These are phyloP conservation scores for Erpetoichthys calabaricus DNA, from an alignment of 2,797 vertebrate genomes.

Conservation along the genomic window DNA sequence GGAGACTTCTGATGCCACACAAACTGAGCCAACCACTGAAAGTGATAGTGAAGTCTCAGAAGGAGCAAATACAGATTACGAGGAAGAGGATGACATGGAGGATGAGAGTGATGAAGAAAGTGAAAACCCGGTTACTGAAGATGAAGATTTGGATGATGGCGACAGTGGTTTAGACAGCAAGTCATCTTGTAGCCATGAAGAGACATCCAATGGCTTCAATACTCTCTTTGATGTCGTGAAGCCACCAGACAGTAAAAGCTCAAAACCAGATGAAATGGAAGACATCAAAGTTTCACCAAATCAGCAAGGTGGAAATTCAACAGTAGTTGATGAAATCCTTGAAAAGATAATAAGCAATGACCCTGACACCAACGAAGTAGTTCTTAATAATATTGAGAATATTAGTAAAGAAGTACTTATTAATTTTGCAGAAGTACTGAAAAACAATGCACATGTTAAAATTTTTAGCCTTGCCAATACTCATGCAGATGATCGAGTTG, in stretches of 20 bases:
- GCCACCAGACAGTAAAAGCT: conserved; percentile 32
- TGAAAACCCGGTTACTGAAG: conserved; percentile 23
- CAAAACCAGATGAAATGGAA: conserved; percentile 30
- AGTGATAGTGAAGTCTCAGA: conserved; percentile 47
- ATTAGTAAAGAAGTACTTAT: conserved; percentile 67
- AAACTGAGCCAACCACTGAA: conserved; percentile 60
- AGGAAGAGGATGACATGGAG: conserved; percentile 30
- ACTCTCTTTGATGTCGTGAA: too few species aligned
- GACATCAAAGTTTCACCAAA: conserved; percentile 34
- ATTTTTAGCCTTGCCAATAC: conserved; percentile 84
- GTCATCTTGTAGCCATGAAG: neutral
- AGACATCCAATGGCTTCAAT: neutral
- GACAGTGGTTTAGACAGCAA: too few species aligned
- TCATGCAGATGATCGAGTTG: conserved; percentile 70
- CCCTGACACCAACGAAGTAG: conserved; percentile 71
- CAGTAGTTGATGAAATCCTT: conserved; percentile 75
- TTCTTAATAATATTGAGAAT: conserved; percentile 92
- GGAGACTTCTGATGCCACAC: conserved; percentile 40
- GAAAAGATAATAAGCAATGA: conserved; percentile 66
- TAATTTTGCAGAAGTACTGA: conserved; percentile 72
- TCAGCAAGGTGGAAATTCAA: conserved; percentile 68
- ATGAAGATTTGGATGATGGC: conserved; percentile 25
- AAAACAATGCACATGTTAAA: conserved; percentile 67
- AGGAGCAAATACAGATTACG: conserved; percentile 39
- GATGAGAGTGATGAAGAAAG: conserved; percentile 28